These are phyloP conservation scores for Cotesia glomerata DNA, from an alignment of 1,140 invertebrate species.

Conservation along the genomic window DNA sequence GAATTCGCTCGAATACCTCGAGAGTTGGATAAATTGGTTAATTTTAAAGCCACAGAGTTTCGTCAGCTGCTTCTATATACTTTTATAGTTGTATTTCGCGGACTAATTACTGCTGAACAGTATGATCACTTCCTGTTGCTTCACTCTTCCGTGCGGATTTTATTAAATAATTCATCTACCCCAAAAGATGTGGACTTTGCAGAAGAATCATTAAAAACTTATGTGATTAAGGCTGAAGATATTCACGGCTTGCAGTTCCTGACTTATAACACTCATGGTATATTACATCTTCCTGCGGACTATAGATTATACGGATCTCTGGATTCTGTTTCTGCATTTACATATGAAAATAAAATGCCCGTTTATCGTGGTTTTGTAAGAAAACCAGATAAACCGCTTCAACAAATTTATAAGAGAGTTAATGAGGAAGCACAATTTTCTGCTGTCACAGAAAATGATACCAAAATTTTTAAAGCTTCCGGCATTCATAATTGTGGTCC, in stretches of 20 bases:
- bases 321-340: conserved; percentile 56
- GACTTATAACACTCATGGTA: conserved; percentile 40
- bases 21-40: conserved; percentile 38
- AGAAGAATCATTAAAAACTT: too few relatives aligned
- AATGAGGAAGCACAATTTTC: neutral
- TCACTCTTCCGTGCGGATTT: conserved; percentile 45
- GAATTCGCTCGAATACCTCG: conserved; percentile 51
- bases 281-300: conserved; percentile 55
- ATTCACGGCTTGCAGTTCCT: conserved; percentile 38
- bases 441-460: neutral
- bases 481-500: neutral
- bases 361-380: conserved; percentile 43
- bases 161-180: conserved; percentile 30
- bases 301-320: conserved; percentile 48
- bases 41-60: conserved; percentile 59
- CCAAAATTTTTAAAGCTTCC: neutral
- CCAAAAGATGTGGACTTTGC: conserved; percentile 24
- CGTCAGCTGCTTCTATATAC: conserved; percentile 55
- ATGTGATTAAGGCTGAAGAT: too few relatives aligned
- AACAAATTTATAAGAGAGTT: conserved; percentile 34
- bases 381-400: conserved; percentile 37
- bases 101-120: conserved; percentile 27
- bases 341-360: conserved; percentile 58
- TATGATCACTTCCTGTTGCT: conserved; percentile 55
- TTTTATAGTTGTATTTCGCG: conserved; percentile 46